Conservation (phyloP, 1,140 invertebrate genomes). For the Ceratina japonica region DNA sequence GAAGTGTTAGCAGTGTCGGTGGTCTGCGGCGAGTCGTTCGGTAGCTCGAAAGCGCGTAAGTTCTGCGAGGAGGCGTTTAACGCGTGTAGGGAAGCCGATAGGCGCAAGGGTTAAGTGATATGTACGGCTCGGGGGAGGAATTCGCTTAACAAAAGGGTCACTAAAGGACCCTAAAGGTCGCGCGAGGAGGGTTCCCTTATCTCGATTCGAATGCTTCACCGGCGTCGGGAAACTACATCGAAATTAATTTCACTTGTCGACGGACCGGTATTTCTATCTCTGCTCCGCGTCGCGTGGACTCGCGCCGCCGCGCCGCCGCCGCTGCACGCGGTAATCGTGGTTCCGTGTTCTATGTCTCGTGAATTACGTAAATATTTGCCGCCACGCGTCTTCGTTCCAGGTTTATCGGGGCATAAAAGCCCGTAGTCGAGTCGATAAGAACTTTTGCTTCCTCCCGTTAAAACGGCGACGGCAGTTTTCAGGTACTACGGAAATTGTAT, state of each 20-base stretch:
- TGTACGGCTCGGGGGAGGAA: conserved; percentile 54
- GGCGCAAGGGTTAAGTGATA: conserved; percentile 59
- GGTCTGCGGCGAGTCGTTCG: conserved; percentile 18
- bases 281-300: background rate
- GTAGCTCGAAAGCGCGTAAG: conserved; percentile 16
- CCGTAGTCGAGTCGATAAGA: conserved; percentile 5
- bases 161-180: conserved; percentile 49
- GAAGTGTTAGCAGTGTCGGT: conserved; percentile 25
- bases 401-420: conserved; percentile 4
- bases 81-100: conserved; percentile 33
- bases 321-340: background rate
- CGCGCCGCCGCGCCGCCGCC: background rate
- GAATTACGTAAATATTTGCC: conserved; percentile 58
- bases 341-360: conserved; percentile 13
- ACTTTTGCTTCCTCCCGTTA: background rate
- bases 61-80: conserved; percentile 41
- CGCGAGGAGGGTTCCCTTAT: conserved; percentile 47
- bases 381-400: background rate
- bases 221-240: conserved; percentile 37
- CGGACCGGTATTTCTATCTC: conserved; percentile 49
- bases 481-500: background rate
- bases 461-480: too few relatives aligned
- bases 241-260: conserved; percentile 62
- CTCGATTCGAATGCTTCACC: conserved; percentile 57
- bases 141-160: conserved; percentile 60